Conservation (phyloP, 2,113 vertebrate species). For the Tiliqua scincoides region DNA sequence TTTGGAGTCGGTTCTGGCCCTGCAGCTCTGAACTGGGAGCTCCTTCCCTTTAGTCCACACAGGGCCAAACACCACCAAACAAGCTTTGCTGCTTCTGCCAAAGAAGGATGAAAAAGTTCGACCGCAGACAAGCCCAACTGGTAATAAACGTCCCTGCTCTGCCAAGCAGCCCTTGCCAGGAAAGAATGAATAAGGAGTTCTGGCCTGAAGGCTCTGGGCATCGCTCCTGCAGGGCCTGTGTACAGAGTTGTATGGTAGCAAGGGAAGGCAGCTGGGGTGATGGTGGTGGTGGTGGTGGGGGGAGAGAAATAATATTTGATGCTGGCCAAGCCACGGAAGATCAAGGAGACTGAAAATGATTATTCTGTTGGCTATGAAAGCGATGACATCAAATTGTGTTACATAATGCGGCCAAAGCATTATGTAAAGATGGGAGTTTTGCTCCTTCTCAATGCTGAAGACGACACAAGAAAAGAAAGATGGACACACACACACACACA, state of each 20-base stretch:
- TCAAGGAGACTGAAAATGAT: conserved; percentile 1
- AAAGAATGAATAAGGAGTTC: conserved; percentile 57
- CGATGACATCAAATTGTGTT: conserved; percentile 11
- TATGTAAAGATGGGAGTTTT: not conserved
- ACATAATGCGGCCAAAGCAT: not conserved
- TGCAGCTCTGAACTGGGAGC: not conserved
- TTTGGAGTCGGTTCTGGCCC: too few relatives aligned
- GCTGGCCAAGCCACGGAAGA: conserved; percentile 37
- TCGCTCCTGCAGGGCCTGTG: conserved; percentile 31
- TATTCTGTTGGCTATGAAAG: not conserved
- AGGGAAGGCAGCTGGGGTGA: not conserved
- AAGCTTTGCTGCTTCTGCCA: conserved; percentile 33
- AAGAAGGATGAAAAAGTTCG: conserved; percentile 28
- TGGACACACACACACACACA: not conserved
- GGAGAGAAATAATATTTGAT: not conserved
- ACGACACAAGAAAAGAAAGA: not conserved
- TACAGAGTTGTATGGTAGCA: conserved; percentile 34
- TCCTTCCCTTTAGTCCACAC: not conserved
- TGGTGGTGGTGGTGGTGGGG: too few relatives aligned
- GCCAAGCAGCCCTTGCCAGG: conserved; percentile 55
- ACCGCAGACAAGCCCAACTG: conserved; percentile 50
- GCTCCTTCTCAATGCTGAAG: not conserved
- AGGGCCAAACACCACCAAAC: not conserved
- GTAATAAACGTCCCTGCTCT: conserved; percentile 43
- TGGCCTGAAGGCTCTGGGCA: conserved; percentile 53